Evolutionary conservation across 1,140 invertebrate genomes (phyloP).

Genomic region (Tetramorium parvispinum): DNA sequence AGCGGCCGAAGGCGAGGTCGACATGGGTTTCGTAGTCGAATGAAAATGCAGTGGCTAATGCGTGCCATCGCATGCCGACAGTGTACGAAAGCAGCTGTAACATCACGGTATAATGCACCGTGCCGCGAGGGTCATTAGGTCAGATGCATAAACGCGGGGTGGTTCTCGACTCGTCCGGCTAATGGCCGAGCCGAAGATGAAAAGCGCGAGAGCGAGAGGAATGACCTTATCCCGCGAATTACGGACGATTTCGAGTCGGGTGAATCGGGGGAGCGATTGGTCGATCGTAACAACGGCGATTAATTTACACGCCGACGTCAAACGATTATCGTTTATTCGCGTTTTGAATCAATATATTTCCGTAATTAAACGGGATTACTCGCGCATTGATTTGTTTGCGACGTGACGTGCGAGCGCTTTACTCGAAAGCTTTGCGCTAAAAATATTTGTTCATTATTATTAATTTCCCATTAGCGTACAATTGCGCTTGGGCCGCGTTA

Average conservation of each 20-base stretch:
- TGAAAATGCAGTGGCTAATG: slow-evolving; percentile 50
- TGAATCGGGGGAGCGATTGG: not conserved
- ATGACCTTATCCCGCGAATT: not conserved
- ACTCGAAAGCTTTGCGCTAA: not conserved
- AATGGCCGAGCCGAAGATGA: slow-evolving; percentile 22
- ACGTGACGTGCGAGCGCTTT: not conserved
- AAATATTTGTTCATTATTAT: slow-evolving; percentile 32
- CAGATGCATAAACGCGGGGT: slow-evolving; percentile 41
- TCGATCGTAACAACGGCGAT: not conserved
- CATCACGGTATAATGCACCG: slow-evolving; percentile 14
- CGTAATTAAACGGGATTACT: slow-evolving; percentile 5
- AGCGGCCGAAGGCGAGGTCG: not conserved
- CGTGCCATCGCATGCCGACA: not conserved
- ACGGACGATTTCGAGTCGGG: not conserved
- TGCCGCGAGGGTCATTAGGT: slow-evolving; percentile 47
- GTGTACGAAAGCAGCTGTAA: slow-evolving; percentile 30
- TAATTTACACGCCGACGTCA: not conserved
- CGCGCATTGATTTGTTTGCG: not conserved
- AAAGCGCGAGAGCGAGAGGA: not conserved
- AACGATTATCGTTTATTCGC: not conserved
- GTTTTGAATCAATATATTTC: not conserved
- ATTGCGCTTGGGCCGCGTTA: not conserved
- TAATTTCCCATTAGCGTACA: not conserved
- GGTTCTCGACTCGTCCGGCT: not conserved
- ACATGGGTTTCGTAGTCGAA: slow-evolving; percentile 17